Evolutionary conservation across 2,113 vertebrate genomes (phyloP), one percentile per base, ranked within the genome.

Genomic region (Neoarius graeffei): DNA sequence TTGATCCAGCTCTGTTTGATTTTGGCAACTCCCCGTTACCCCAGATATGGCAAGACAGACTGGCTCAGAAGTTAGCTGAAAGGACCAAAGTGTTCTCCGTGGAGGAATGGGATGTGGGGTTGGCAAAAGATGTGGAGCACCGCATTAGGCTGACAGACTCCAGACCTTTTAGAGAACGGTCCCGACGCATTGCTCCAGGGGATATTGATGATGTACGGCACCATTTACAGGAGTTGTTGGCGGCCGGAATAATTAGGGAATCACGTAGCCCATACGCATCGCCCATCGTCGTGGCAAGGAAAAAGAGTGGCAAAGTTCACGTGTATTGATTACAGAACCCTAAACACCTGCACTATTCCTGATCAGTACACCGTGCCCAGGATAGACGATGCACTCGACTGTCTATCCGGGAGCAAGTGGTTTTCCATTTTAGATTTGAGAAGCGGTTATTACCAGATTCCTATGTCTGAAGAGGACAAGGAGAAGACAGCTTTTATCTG

Each of bases 321-420:
- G 62, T 84, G 82, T 14, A 84, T 84, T 27, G 82, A 84, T 15
- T 84, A 84, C 15, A 89, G 76, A 82, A 87, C 91, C 80, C 87
- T 91, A 91, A 94, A 92, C 86, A 88, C 87, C 89, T 89, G 59
- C 1, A 84, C 62, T 2, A 27, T 84, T 13, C 60, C 59, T 19
- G 73, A 79, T 35, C 71, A 76, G 27, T 79, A 79, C 54, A 79
- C 60, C 0, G 60, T n/a, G 17, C 82, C 82, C 4, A 0, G 62
- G 0, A 59, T 84, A 1, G 82, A 84, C 15, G 82, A 84, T 84
- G 82, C 62, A 0, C 11, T 84, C 0, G 62, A 84, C 13, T 60
- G 57, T 7, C 23, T 82, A 35, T 14, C 81, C 1, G 50, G 81
- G 1, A 82, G 81, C 9, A 30, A 42, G 7, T 82, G 81, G 81